Conservation (phyloP, 2,113 vertebrate species). For the Grus americana region DNA sequence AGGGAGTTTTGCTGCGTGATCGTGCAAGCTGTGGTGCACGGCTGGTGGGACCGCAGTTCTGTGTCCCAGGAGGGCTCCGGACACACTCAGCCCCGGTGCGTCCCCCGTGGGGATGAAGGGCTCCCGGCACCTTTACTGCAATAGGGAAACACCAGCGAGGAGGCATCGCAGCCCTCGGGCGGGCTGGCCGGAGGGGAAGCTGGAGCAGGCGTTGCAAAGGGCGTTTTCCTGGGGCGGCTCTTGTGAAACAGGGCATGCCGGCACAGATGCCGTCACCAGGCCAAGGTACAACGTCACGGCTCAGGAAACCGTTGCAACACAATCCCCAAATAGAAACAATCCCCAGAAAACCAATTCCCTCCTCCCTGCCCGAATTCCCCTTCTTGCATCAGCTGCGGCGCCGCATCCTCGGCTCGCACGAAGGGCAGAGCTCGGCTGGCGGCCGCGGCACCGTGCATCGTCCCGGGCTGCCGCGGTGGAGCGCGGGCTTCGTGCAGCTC, state of each 20-base stretch:
- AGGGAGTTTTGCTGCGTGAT: neutral
- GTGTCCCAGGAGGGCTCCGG: neutral
- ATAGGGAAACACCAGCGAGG: rapidly evolving
- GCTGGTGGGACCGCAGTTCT: rapidly evolving
- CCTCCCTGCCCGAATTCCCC: neutral
- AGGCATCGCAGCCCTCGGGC: rapidly evolving
- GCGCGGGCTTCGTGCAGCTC: neutral
- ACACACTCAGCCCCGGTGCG: rapidly evolving
- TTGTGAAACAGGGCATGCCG: neutral
- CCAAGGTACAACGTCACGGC: neutral
- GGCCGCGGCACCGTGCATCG: neutral
- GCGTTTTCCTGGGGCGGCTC: neutral
- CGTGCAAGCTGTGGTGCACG: rapidly evolving
- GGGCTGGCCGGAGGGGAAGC: neutral
- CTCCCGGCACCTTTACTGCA: rapidly evolving
- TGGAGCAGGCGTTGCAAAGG: rapidly evolving
- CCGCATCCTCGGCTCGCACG: rapidly evolving
- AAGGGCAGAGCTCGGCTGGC: neutral
- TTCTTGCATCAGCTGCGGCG: neutral
- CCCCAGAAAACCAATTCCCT: neutral
- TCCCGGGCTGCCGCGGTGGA: too few relatives aligned
- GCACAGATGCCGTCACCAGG: neutral
- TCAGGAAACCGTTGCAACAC: neutral
- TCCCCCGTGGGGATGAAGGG: neutral
- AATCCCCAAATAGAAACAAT: neutral